Evolutionary conservation across 2,888 invertebrate genomes (phyloP).

Genomic region (Chirona hameri): DNA sequence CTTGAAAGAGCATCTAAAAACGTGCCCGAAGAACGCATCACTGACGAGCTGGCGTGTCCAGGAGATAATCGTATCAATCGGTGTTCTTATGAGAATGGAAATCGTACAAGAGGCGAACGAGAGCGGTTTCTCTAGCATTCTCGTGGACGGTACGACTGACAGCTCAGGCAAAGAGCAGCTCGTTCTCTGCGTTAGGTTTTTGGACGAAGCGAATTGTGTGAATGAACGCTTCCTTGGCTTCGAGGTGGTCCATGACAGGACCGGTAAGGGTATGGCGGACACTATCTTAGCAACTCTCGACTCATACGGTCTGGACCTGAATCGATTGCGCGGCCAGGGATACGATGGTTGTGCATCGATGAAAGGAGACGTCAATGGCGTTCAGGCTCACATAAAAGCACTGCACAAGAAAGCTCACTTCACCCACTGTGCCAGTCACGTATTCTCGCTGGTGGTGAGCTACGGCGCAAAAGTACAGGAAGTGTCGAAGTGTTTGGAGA

Average conservation of each 20-base stretch:
- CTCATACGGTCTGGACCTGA: not conserved
- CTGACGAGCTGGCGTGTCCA: not conserved
- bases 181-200: not conserved
- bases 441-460: not conserved
- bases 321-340: not conserved
- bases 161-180: no score
- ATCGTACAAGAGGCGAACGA: not conserved
- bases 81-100: not conserved
- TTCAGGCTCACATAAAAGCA: not conserved
- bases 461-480: not conserved
- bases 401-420: not conserved
- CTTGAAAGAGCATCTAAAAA: not conserved
- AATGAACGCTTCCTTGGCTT: not conserved
- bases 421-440: not conserved
- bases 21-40: not conserved
- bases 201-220: not conserved
- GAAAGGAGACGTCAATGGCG: not conserved
- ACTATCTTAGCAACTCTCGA: not conserved
- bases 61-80: not conserved
- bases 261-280: not conserved
- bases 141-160: no score
- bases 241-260: not conserved
- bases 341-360: not conserved
- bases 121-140: not conserved
- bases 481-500: not conserved